These are phyloP conservation scores for Phania funesta DNA, from an alignment of 2,888 invertebrate genomes.

Conservation along the genomic window DNA sequence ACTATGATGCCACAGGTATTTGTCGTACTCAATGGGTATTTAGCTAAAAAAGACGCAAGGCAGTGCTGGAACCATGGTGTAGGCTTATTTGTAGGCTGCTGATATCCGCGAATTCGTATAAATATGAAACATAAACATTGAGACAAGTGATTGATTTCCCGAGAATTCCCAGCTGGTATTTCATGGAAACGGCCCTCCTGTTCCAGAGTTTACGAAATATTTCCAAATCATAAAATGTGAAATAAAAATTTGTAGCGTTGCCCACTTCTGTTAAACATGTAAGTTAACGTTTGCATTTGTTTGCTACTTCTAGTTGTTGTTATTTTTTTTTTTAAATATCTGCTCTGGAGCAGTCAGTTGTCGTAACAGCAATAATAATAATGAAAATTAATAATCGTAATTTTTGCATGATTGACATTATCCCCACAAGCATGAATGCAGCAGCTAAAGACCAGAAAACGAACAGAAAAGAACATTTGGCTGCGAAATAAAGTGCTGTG, in stretches of 20 bases:
- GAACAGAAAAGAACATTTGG: constrained; percentile 15
- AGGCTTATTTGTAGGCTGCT: no score
- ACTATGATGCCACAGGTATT: no score
- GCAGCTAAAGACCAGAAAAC: constrained; percentile 37
- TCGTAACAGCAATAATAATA: constrained; percentile 56
- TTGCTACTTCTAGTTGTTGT: not conserved
- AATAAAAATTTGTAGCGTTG: not conserved
- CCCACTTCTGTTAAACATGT: constrained; percentile 5
- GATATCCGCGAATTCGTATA: no score
- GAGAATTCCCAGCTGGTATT: no score
- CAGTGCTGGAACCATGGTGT: no score
- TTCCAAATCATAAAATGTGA: no score
- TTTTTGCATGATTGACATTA: constrained; percentile 76
- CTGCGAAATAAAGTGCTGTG: not conserved
- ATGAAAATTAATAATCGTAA: constrained; percentile 72
- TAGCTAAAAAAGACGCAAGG: no score
- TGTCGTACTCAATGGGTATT: no score
- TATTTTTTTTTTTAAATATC: not conserved
- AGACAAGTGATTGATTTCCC: no score
- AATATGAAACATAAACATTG: no score
- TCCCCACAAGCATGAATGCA: constrained; percentile 72
- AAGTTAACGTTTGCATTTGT: constrained; percentile 15
- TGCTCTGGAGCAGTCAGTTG: constrained; percentile 15
- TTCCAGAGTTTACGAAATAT: no score
- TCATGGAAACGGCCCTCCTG: no score